Evolutionary conservation across 1,140 invertebrate genomes (phyloP).

Genomic region (Charaxes varanes): DNA sequence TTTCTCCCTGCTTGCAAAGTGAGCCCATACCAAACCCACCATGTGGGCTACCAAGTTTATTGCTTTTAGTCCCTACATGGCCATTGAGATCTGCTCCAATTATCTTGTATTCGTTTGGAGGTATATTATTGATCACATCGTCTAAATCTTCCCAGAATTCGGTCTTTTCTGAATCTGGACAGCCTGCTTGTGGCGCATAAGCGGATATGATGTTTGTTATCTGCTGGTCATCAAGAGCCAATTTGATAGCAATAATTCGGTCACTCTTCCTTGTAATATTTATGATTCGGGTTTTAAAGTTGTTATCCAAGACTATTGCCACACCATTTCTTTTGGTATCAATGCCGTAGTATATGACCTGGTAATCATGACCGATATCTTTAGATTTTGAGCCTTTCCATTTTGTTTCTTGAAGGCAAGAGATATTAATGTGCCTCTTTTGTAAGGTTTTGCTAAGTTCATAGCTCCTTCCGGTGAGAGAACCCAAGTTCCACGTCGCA

Average conservation of each 20-base stretch:
- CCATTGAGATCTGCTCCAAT: constrained; percentile 12
- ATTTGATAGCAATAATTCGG: constrained; percentile 5
- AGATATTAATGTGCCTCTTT: constrained; percentile 7
- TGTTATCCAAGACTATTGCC: neutral
- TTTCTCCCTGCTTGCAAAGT: constrained; percentile 4
- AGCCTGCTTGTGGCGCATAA: constrained; percentile 17
- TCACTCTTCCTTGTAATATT: constrained; percentile 2
- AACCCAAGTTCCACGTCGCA: constrained; percentile 10
- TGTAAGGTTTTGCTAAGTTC: constrained; percentile 4
- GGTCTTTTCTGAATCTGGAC: constrained; percentile 3
- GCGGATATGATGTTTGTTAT: constrained; percentile 14
- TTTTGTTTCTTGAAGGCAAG: constrained; percentile 18
- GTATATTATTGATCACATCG: constrained; percentile 1
- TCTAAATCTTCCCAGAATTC: constrained; percentile 18
- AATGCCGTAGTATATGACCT: neutral
- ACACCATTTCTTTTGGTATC: neutral
- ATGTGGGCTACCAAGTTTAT: constrained; percentile 3
- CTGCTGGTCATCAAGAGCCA: constrained; percentile 1
- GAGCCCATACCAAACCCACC: constrained; percentile 14
- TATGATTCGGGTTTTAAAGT: constrained; percentile 3
- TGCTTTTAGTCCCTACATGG: constrained; percentile 4
- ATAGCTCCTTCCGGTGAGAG: constrained; percentile 7
- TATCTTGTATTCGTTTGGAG: neutral
- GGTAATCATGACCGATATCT: constrained; percentile 10
- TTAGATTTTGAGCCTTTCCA: constrained; percentile 21